phyloP scores from a whole-genome alignment of 2,888 invertebrate species.

The Harpagoxenus sublaevis region DNA sequence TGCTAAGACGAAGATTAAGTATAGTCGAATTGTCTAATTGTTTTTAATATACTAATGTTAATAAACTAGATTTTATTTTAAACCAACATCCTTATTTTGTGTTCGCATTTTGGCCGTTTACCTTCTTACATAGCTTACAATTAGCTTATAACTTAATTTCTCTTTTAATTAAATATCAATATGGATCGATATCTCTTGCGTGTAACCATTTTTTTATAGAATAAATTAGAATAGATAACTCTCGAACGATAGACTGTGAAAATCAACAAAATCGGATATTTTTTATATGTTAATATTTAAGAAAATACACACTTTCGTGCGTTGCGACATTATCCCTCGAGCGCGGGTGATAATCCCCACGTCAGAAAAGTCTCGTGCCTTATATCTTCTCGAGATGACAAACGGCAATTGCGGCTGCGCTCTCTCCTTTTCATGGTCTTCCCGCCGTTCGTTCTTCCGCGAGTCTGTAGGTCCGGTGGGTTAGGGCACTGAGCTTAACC shows the following conservation, averaged over 20 bases:
- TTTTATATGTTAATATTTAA: slow-evolving; percentile 41
- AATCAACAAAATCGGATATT: not conserved
- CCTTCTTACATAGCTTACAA: too few relatives aligned
- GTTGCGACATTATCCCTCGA: slow-evolving; percentile 22
- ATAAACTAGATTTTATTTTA: too few relatives aligned
- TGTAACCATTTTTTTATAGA: not conserved
- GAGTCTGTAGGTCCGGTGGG: slow-evolving; percentile 50
- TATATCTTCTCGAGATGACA: slow-evolving; percentile 65
- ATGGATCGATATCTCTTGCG: not conserved
- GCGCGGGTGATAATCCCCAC: slow-evolving; percentile 55
- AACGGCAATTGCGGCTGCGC: slow-evolving; percentile 63
- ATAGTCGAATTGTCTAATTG: too few relatives aligned
- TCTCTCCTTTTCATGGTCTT: slow-evolving; percentile 49
- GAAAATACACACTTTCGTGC: slow-evolving; percentile 7
- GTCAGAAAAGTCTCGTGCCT: slow-evolving; percentile 50
- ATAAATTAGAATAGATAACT: not conserved
- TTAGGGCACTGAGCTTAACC: slow-evolving; percentile 76
- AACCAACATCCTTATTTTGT: too few relatives aligned
- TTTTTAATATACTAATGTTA: too few relatives aligned
- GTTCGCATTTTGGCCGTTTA: too few relatives aligned
- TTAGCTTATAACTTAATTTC: too few relatives aligned
- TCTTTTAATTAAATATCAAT: not conserved
- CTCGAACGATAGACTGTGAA: not conserved
- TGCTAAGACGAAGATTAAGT: too few relatives aligned
- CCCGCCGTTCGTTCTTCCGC: slow-evolving; percentile 57